Evolutionary conservation across 1,140 invertebrate species (phyloP), one percentile per base, ranked within the genome.

Genomic region (Drosophila novamexicana): DNA sequence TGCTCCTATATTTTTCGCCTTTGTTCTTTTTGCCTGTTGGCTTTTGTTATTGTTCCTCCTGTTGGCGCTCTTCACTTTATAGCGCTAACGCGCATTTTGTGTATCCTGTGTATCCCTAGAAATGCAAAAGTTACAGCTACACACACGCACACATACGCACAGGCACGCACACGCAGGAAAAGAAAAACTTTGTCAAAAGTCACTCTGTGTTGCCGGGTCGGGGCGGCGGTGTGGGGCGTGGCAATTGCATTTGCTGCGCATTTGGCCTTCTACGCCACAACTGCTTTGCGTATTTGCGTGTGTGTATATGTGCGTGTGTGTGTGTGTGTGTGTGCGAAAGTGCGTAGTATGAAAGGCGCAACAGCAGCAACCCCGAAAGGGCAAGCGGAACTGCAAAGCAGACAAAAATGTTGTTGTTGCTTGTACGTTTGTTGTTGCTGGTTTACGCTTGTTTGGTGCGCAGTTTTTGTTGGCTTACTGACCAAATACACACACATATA

Each of bases 231-330:
- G 66, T 78, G 83, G 84, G 83, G 84, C 84, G 83, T 89, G 79
- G 83, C 83, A 79, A 86, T 73, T 88, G 83, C 83, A 79, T 72
- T 86, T 83, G 84, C 83, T 86, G 83, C 83, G 83, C 84, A 86
- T 77, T 83, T 86, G 68, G 65, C 76, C 73, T 77, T 88, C 77
- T 86, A 88, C 83, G 83, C 83, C 88, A 83, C 67, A 54, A 64
- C 58, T 53, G 29, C 61, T 63, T 22, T 22, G 3, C 18, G 22
- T 36, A 57, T 63, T 50, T 14, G 64, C 57, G 36, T 63, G 64
- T 47, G 22, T 14, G 64, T 62, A 32, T 34, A 49, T 36, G 49
- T 37, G 18, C 32, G 64, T 50, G 37, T 40, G 22, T 57, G 44
- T 63, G 64, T 47, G 67, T 39, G 66, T 65, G 68, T 54, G 34